Conservation (phyloP, 1,140 invertebrate genomes). For the Bombus affinis region DNA sequence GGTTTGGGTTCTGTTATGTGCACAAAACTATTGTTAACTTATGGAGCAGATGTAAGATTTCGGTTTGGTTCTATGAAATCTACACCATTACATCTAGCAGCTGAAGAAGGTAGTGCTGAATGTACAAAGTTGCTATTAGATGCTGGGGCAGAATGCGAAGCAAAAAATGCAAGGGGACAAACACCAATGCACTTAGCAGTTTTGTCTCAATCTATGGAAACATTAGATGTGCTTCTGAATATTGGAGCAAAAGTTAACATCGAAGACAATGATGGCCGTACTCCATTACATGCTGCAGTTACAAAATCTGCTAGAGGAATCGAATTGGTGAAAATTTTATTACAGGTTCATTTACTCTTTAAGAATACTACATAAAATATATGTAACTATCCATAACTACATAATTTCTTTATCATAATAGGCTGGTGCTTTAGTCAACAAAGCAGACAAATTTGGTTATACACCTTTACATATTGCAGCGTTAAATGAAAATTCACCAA, state of each 20-base stretch:
- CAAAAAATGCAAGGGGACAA: slow-evolving; percentile 88
- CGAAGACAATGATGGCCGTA: slow-evolving; percentile 87
- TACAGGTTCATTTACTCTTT: slow-evolving; percentile 70
- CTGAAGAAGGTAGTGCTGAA: slow-evolving; percentile 90
- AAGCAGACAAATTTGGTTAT: slow-evolving; percentile 90
- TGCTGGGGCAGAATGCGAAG: slow-evolving; percentile 87
- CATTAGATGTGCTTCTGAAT: slow-evolving; percentile 86
- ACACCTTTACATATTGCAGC: slow-evolving; percentile 92
- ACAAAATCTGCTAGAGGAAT: slow-evolving; percentile 88
- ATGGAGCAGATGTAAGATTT: slow-evolving; percentile 90
- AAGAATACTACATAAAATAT: neutral
- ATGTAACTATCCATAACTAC: neutral
- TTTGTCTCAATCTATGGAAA: slow-evolving; percentile 88
- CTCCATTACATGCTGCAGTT: slow-evolving; percentile 90
- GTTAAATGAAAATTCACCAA: slow-evolving; percentile 90
- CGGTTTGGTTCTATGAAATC: slow-evolving; percentile 86
- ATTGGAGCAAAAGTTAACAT: slow-evolving; percentile 85
- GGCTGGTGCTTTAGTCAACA: slow-evolving; percentile 90
- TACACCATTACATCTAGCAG: slow-evolving; percentile 91
- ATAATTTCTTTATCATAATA: slow-evolving; percentile 56
- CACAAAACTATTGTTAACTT: slow-evolving; percentile 86
- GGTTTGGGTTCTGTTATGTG: slow-evolving; percentile 87
- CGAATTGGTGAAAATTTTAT: slow-evolving; percentile 87
- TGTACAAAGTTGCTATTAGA: slow-evolving; percentile 88
- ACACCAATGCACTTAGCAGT: slow-evolving; percentile 91